Conservation (phyloP, 2,113 vertebrate genomes). For the Cyprinodon brontotheroides region DNA sequence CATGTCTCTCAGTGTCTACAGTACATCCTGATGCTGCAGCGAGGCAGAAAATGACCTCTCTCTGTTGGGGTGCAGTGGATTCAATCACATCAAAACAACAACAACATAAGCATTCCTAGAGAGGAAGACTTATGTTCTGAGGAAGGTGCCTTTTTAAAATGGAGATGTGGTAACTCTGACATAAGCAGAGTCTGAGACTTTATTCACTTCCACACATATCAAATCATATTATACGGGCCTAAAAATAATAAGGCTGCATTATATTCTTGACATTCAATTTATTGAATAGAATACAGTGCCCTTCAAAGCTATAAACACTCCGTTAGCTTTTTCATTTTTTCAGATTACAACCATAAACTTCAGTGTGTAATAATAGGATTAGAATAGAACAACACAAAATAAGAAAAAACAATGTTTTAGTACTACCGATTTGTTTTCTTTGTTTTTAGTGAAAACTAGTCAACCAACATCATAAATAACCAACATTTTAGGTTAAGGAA, state of each 20-base stretch:
- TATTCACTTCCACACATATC: conserved; percentile 37
- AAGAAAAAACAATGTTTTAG: no score
- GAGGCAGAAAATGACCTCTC: conserved; percentile 62
- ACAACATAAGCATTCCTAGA: conserved; percentile 44
- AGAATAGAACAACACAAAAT: not conserved
- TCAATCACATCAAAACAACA: conserved; percentile 66
- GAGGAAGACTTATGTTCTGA: conserved; percentile 41
- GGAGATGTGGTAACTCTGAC: conserved; percentile 32
- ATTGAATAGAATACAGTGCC: not conserved
- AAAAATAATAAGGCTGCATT: conserved; percentile 16
- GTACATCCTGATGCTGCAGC: conserved; percentile 56
- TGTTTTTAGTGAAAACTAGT: not conserved
- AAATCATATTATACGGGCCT: conserved; percentile 48
- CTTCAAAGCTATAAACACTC: not conserved
- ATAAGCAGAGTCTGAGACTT: conserved; percentile 42
- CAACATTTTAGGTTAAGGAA: not conserved
- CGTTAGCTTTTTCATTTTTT: not conserved
- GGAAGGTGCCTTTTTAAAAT: conserved; percentile 28
- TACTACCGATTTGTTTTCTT: not conserved
- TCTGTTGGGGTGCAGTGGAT: conserved; percentile 51
- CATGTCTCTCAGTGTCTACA: conserved; percentile 50
- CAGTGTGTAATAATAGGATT: not conserved
- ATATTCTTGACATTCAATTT: conserved; percentile 53
- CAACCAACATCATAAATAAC: no score
- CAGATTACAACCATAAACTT: not conserved